These are phyloP conservation scores for Menura novaehollandiae DNA, from an alignment of 2,113 vertebrate genomes.

Conservation along the genomic window DNA sequence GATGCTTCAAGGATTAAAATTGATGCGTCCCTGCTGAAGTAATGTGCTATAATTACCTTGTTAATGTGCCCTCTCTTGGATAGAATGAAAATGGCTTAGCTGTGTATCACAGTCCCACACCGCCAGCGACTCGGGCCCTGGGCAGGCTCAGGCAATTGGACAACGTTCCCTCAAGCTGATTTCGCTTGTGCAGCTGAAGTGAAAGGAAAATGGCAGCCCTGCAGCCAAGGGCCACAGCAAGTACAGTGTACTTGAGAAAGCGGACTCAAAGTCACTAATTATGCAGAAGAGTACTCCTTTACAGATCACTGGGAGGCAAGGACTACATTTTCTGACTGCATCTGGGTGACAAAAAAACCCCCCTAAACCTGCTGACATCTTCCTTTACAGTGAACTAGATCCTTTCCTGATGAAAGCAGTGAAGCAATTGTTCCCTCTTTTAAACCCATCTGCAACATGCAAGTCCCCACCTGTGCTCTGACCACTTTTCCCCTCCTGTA, in stretches of 20 bases:
- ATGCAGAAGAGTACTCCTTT: neutral
- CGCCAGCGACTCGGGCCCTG: fast-evolving
- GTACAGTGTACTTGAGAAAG: neutral
- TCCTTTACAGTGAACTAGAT: neutral
- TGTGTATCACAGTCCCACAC: neutral
- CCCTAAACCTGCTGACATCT: neutral
- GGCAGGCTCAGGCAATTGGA: neutral
- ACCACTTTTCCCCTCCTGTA: neutral
- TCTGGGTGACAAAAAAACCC: fast-evolving
- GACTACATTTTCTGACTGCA: neutral
- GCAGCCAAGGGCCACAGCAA: neutral
- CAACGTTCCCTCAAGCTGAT: fast-evolving
- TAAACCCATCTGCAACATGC: neutral
- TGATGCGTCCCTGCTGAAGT: conserved; percentile 13
- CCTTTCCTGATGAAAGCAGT: neutral
- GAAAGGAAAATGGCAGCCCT: neutral
- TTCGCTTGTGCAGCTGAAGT: neutral
- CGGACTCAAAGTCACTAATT: neutral
- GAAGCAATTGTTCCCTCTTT: neutral
- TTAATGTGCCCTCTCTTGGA: conserved; percentile 51
- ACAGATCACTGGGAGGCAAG: neutral
- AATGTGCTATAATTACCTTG: conserved; percentile 54
- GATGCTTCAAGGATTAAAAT: conserved; percentile 49
- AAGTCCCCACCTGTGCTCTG: fast-evolving
- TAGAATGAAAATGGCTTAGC: neutral